Evolutionary conservation across 2,113 vertebrate genomes (phyloP), one percentile per base, ranked within the genome.

Genomic region (Lates calcarifer): DNA sequence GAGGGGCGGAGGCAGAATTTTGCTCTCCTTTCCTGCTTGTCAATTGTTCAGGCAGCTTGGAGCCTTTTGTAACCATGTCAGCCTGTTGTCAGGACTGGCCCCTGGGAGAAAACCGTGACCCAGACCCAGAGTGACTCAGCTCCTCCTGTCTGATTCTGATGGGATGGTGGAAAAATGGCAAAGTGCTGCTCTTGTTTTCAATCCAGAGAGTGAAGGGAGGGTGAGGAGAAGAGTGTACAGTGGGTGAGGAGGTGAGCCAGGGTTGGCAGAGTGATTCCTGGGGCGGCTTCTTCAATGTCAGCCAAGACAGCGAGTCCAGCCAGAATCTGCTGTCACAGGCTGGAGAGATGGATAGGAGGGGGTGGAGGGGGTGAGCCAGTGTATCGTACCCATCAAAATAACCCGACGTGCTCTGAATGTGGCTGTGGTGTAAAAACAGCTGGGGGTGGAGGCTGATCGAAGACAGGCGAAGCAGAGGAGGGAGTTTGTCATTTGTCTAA

Each of bases 401-500:
- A 87, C 64, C 0, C 73, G 82, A 92, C 84, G 81, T 87, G 90
- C 74, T 81, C 60, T 29, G 91, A 90, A 91, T 90, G 83, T 26
- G 39, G 49, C 68, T 4, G 69, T 13, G 2, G 70, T 2, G 2
- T 61, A 73, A 74, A 39, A 58, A 26, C 2, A 37, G 56, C 24
- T 9, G 51, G 15, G 78, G 77, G 81, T 18, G 72, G 81, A 79
- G 79, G 72, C 81, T 67, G 83, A 79, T 72, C 8, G 75, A 86
- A 87, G 71, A 63, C 31, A 84, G 51, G 66, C 57, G 41, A 49
- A 33, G 63, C 61, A 31, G 57, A 37, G 71, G 85, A 83, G 71
- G n/a, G 71, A 75, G 72, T 67, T 53, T 87, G 85, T 91, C 85
- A 92, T 92, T 93, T 92, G 55, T 82, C 83, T 91, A 93, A 94